Percentiles rank a stretch among this genome's conserved stretches.
Evolutionary conservation across 2,113 vertebrate species (phyloP).

Genomic region (Elanoides forficatus): DNA sequence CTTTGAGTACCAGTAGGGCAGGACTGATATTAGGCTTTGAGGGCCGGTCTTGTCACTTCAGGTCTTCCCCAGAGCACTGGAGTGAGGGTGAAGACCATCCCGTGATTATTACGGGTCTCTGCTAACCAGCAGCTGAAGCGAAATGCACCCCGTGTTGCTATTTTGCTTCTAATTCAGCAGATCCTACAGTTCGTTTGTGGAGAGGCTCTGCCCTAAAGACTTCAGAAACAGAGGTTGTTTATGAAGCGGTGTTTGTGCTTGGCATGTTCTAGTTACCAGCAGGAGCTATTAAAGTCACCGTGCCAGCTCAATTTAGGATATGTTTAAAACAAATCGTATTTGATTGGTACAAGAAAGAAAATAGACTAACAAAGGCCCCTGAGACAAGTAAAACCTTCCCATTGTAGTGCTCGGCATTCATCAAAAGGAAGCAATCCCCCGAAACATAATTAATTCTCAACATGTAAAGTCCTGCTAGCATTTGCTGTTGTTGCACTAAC

Average conservation of each 20-base stretch:
- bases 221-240: background rate
- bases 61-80: background rate
- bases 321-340: background rate
- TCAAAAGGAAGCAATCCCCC: background rate
- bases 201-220: background rate
- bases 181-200: background rate
- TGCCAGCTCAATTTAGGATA: background rate
- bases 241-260: background rate
- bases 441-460: background rate
- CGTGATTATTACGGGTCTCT: rapidly evolving
- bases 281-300: background rate
- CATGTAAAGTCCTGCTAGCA: background rate
- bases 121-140: background rate
- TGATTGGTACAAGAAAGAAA: slow-evolving; percentile 5
- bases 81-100: background rate
- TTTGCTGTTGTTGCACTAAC: background rate
- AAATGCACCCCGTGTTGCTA: rapidly evolving
- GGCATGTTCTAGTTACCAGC: background rate
- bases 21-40: background rate
- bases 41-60: background rate
- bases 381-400: slow-evolving; percentile 11
- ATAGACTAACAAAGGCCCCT: background rate
- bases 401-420: background rate
- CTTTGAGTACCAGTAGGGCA: background rate
- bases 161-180: background rate